Evolutionary conservation across 2,888 invertebrate species (phyloP).

Genomic region (Caenorhabditis japonica): DNA sequence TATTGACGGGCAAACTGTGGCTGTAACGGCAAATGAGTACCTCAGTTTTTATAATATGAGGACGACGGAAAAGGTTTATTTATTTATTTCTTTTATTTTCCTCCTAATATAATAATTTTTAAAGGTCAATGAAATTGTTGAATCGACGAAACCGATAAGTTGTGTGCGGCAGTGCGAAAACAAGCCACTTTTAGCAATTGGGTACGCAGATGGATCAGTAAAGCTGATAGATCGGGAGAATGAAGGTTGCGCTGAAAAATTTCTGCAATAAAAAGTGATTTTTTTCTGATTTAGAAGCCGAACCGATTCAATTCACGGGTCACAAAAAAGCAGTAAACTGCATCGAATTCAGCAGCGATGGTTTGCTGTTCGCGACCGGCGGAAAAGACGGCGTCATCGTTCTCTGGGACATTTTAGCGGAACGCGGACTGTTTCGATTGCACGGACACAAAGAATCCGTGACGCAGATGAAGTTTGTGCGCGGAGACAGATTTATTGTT

Average conservation of each 20-base stretch:
- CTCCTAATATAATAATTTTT: no score
- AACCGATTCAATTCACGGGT: constrained; percentile 84
- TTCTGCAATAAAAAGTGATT: not conserved
- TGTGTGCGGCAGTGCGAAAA: constrained; percentile 85
- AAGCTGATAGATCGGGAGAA: constrained; percentile 78
- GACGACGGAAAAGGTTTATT: constrained; percentile 84
- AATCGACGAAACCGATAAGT: constrained; percentile 84
- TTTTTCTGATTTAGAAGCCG: constrained; percentile 79
- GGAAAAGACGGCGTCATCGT: constrained; percentile 94
- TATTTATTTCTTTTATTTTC: no score
- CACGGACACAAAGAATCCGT: constrained; percentile 92
- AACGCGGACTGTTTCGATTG: constrained; percentile 89
- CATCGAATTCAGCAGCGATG: constrained; percentile 87
- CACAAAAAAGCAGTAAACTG: constrained; percentile 89
- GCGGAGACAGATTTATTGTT: constrained; percentile 78
- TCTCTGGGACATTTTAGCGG: constrained; percentile 93
- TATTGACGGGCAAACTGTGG: constrained; percentile 86
- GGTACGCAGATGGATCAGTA: constrained; percentile 87
- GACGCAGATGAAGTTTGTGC: constrained; percentile 82
- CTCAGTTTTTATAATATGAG: constrained; percentile 93
- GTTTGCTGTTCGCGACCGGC: constrained; percentile 90
- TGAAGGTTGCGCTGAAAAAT: constrained; percentile 12
- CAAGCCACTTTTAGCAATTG: constrained; percentile 87
- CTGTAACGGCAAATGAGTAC: constrained; percentile 93
- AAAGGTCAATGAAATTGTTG: constrained; percentile 65